Evolutionary conservation across 2,888 invertebrate species (phyloP).

Genomic region (Sepioteuthis lessoniana): DNA sequence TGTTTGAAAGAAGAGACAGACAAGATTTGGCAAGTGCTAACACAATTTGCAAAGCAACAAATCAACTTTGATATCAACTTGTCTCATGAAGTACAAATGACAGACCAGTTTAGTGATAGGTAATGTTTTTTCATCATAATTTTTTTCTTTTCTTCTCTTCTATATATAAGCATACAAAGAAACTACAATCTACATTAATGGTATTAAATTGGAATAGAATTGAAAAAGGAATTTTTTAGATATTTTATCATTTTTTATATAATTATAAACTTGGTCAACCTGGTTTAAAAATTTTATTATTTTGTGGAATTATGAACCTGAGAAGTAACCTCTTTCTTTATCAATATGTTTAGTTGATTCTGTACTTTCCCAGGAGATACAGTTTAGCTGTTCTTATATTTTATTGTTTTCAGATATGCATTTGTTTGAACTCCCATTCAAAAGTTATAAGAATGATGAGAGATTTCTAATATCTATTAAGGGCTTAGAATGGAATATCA

Average conservation of each 20-base stretch:
- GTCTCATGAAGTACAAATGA: background rate
- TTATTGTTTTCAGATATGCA: too few relatives aligned
- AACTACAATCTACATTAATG: background rate
- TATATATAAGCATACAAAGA: background rate
- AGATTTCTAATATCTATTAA: too few relatives aligned
- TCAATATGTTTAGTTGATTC: too few relatives aligned
- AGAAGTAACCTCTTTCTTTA: too few relatives aligned
- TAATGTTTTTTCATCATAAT: background rate
- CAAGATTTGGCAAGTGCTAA: background rate
- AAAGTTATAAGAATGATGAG: too few relatives aligned
- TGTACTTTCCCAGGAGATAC: too few relatives aligned
- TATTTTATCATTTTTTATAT: background rate
- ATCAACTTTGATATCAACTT: background rate
- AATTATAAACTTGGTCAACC: background rate
- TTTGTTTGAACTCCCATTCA: too few relatives aligned
- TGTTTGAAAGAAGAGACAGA: background rate
- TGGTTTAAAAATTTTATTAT: too few relatives aligned
- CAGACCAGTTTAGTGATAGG: background rate
- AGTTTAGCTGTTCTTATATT: too few relatives aligned
- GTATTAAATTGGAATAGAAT: too few relatives aligned
- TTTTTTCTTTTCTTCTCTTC: background rate
- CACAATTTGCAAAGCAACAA: background rate
- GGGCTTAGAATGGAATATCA: too few relatives aligned
- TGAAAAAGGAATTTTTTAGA: background rate
- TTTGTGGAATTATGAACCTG: too few relatives aligned